Base-by-base conservation (phyloP, 2,113 vertebrate genomes). In the Asarcornis scutulata region DNA sequence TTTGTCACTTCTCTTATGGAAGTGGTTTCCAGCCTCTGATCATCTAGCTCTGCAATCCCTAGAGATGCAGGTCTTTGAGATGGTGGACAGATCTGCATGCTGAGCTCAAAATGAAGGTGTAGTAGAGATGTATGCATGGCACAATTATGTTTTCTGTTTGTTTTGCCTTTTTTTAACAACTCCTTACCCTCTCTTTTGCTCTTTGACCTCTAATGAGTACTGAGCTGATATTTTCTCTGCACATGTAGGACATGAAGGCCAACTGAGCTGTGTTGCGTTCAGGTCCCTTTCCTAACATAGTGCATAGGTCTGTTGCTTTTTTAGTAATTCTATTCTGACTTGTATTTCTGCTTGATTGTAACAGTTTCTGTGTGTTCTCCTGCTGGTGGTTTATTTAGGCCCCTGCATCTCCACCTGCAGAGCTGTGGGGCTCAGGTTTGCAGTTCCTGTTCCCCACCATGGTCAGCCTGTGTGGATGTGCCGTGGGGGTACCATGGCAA, bases 361-460 rank as follows among this genome's bases (percentile, higher is more conserved):
- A 40, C 73, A 50, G 5, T 82, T 93, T 83, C 68, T 91, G n/a
- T 10, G 31, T 0, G 0, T 52, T 46, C 3, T 75, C 15, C 21
- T 14, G 3, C 21, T 32, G 62, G 7, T 60, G 46, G 12, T 62
- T 67, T 17, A 17, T 62, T 67, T 13, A 17, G 46, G 42, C 18
- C 36, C 31, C 31, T 1, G 0, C 20, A 36, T 21, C 6, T 82
- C 29, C 26, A 14, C 53, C 20, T 42, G 34, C 16, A 40, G 58
- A 64, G 32, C 50, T 60, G 66, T 63, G 52, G 1, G 2, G 46
- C 15, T 40, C n/a, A 17, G 42, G 5, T 7, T 67, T 71, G 26
- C 55, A 50, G 13, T n/a, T 74, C 71, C 75, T 0, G 4, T n/a
- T 11, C 20, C 17, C 31, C 34, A 0, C 31, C 1, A 0, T 32